Evolutionary conservation across 2,888 invertebrate species (phyloP), one percentile per base, ranked within the genome.

Genomic region (Isotomurus palustris): DNA sequence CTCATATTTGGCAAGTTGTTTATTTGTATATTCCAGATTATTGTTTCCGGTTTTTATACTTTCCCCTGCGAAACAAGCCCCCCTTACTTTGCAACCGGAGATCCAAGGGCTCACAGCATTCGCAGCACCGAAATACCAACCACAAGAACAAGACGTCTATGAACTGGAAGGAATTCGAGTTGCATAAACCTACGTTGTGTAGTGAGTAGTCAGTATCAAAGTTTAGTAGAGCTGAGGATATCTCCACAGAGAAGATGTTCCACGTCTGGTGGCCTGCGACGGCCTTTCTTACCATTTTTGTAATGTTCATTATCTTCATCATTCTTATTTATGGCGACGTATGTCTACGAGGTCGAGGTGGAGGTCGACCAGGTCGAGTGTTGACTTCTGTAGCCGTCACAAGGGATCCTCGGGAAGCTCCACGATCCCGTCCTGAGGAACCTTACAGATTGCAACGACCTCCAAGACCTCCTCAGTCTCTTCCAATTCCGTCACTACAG

Each of bases 21-120:
- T n/a, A n/a, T n/a, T n/a, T n/a, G n/a, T n/a, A n/a, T n/a, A n/a
- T 73, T 74, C 28, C 73, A 86, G 90, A 89, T 48, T 91, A 88
- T 77, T 91, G 59, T 83, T 87, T 19, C 86, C 90, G 2, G 79
- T 91, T 74, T 91, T 88, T 88, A 86, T 89, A 2, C 81, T 86
- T 35, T 86, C 88, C 4, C 90, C 91, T 0, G 86, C 88, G 74
- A 84, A 86, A 67, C 88, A 88, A 73, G 87, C 88, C 2, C 84
- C 91, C 24, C 44, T 69, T 19, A 69, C 69, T n/a, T 52, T 69
- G 10, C 58, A 60, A 45, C 69, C 71, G 3, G 71, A 71, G 48
- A 47, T 69, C 28, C 64, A n/a, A n/a, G n/a, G n/a, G n/a, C n/a
- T n/a, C n/a, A n/a, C n/a, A n/a, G n/a, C n/a, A n/a, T n/a, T n/a